These are phyloP conservation scores for Crossaster papposus DNA, from an alignment of 53 echinoderm and acorn worm species.

Conservation along the genomic window DNA sequence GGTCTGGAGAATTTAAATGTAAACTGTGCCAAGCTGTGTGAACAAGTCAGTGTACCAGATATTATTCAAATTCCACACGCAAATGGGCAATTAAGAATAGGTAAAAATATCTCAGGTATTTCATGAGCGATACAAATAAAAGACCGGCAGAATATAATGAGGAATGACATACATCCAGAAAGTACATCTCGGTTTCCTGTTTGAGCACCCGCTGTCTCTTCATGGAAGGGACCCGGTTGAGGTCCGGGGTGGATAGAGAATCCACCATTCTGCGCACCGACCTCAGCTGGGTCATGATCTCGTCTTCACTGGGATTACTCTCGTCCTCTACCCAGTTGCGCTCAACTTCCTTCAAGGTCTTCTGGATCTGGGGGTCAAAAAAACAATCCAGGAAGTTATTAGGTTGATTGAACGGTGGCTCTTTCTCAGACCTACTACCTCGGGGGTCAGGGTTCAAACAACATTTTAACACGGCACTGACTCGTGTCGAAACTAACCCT, in stretches of 20 bases:
- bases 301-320: constrained; percentile 70
- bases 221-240: constrained; percentile 79
- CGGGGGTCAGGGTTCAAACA: too few species aligned
- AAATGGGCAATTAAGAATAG: too few species aligned
- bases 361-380: constrained; percentile 73
- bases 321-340: constrained; percentile 72
- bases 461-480: too few species aligned
- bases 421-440: too few species aligned
- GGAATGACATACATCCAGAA: constrained; percentile 53
- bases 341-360: constrained; percentile 78
- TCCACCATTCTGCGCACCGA: constrained; percentile 63
- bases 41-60: too few species aligned
- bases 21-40: too few species aligned
- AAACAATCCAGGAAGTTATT: neutral
- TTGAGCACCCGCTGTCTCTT: constrained; percentile 64
- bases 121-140: neutral
- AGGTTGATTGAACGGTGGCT: neutral
- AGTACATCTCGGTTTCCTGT: constrained; percentile 81
- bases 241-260: constrained; percentile 49
- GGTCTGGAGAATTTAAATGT: too few species aligned
- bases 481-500: too few species aligned
- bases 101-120: too few species aligned
- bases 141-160: neutral
- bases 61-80: too few species aligned
- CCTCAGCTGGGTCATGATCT: constrained; percentile 71